phyloP scores from a whole-genome alignment of 2,113 vertebrate genomes.

The Miniopterus natalensis region DNA sequence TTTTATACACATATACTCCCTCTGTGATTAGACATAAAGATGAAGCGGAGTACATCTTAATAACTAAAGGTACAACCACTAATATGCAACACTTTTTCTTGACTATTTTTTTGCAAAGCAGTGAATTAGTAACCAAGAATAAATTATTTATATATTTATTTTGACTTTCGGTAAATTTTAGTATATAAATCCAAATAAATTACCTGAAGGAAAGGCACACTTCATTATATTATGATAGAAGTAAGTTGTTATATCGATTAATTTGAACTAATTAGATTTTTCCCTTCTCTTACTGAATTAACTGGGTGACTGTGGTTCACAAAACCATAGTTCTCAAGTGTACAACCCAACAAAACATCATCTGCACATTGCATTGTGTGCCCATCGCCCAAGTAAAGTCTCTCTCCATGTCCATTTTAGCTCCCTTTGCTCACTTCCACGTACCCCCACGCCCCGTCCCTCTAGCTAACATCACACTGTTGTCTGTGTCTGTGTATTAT shows the following conservation, averaged over 20 bases:
- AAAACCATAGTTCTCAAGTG: neutral
- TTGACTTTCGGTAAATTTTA: neutral
- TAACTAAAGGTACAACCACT: neutral
- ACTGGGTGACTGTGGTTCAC: neutral
- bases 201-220: neutral
- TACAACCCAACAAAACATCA: neutral
- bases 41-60: neutral
- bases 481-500: neutral
- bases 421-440: neutral
- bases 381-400: neutral
- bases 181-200: slow-evolving; percentile 38
- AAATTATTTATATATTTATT: neutral
- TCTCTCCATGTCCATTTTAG: neutral
- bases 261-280: neutral
- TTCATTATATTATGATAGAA: neutral
- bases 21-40: neutral
- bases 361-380: neutral
- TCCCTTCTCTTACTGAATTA: neutral
- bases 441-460: neutral
- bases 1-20: neutral
- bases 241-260: neutral
- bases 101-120: neutral
- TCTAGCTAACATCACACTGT: neutral
- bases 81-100: neutral
- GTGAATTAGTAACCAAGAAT: neutral